Base-by-base conservation (phyloP, 2,797 vertebrate genomes). In the Apogon talboti region DNA sequence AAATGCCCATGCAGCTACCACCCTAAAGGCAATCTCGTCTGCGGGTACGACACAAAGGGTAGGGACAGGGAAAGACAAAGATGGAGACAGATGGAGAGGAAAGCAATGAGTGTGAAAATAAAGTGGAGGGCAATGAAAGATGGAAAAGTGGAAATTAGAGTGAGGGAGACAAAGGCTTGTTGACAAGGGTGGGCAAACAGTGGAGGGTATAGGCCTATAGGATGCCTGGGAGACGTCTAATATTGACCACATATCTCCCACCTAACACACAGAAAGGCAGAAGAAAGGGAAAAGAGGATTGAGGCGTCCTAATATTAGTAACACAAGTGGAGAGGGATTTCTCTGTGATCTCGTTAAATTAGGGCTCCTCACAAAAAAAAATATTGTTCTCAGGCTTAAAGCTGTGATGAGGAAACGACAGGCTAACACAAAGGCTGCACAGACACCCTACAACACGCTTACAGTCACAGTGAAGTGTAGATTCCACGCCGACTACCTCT, bases 171-270 rank as follows among this genome's bases (percentile, higher is more conserved):
- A 71, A 82, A 78, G 46, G 62, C 11, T 24, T 65, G 52, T 59
- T 67, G 72, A 78, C 74, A 43, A 66, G 52, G 35, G 9, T 66
- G 59, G 41, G 72, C 83, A 91, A 92, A 91, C 79, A 89, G 46
- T 5, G 3, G 24, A 71, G 54, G 2, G 50, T 54, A 72, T 62
- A 42, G 71, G 44, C 56, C 65, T 66, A 69, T 69, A 74, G 74
- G 68, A 86, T 3, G 83, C 73, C 88, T 66, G 67, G 88, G 90
- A 91, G 82, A 90, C 61, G 11, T 81, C 87, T 56, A 92, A 92
- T 90, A 92, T 92, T 91, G 89, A 91, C 91, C 45, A 42, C 62
- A 53, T 51, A 19, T 73, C 80, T 87, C 50, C 59, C 16, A 38
- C 52, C 44, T 4, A 41, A 73, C 47, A 43, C 7, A 53, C 52